phyloP scores from a whole-genome alignment of 2,888 invertebrate species.

The Caenorhabditis panamensis region DNA sequence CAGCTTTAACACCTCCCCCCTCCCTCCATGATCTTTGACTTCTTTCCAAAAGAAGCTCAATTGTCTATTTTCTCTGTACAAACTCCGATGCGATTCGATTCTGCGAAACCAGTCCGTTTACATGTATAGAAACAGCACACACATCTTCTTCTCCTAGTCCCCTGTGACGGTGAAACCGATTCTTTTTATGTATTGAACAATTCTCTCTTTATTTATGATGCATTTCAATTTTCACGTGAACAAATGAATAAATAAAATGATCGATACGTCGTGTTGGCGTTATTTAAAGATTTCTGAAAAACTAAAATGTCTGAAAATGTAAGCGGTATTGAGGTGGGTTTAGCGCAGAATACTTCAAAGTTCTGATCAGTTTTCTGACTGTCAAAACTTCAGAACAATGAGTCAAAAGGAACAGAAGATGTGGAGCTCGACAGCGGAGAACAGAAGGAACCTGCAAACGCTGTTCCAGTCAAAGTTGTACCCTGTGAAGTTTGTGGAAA shows the following conservation, averaged over 20 bases:
- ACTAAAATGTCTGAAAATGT: constrained; percentile 30
- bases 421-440: background rate
- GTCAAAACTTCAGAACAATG: constrained; percentile 22
- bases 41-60: constrained; percentile 15
- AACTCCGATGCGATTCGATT: constrained; percentile 21
- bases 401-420: constrained; percentile 25
- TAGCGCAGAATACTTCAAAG: background rate
- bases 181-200: constrained; percentile 1
- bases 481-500: constrained; percentile 33
- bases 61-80: constrained; percentile 40
- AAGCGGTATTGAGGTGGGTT: constrained; percentile 1
- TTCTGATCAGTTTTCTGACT: background rate
- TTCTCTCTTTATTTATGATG: background rate
- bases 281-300: no score
- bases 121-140: constrained; percentile 37
- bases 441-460: background rate
- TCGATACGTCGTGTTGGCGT: no score
- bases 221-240: no score
- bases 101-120: constrained; percentile 15
- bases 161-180: constrained; percentile 40
- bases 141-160: constrained; percentile 47
- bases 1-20: constrained; percentile 4
- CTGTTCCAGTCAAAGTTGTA: background rate
- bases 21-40: constrained; percentile 23
- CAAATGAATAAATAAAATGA: no score